A percentile compares a stretch with the other conserved stretches of the same genome.
Evolutionary conservation across 2,888 invertebrate species (phyloP).

Genomic region (Caenorhabditis zanzibari): DNA sequence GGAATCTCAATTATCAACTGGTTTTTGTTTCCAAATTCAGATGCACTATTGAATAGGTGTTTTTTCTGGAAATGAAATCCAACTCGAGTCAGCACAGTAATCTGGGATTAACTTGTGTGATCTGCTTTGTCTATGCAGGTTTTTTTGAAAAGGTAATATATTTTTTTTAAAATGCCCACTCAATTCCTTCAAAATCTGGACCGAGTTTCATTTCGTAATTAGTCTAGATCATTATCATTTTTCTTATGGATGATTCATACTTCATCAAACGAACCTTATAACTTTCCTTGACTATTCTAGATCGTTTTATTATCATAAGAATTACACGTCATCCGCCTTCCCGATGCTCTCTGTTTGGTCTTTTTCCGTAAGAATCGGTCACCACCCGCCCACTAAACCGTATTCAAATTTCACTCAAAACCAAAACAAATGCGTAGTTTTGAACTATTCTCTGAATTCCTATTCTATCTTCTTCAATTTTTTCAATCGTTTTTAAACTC

Average conservation of each 20-base stretch:
- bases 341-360: background rate
- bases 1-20: background rate
- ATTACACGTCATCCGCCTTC: constrained; percentile 5
- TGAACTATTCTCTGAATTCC: constrained; percentile 22
- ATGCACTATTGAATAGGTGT: background rate
- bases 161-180: no score
- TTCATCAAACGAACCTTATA: background rate
- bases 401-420: background rate
- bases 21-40: background rate
- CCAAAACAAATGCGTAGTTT: constrained; percentile 22
- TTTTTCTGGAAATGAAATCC: no score
- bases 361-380: background rate
- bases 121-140: no score
- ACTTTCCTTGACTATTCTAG: background rate
- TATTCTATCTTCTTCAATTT: background rate
- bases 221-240: background rate
- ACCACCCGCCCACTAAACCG: constrained; percentile 19
- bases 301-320: background rate
- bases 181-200: no score
- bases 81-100: no score
- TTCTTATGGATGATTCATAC: background rate
- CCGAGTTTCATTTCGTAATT: background rate
- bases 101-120: no score
- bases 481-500: constrained; percentile 16
- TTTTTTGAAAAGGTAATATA: no score